Base-by-base conservation (phyloP, 2,797 vertebrate species). In the Emys orbicularis region DNA sequence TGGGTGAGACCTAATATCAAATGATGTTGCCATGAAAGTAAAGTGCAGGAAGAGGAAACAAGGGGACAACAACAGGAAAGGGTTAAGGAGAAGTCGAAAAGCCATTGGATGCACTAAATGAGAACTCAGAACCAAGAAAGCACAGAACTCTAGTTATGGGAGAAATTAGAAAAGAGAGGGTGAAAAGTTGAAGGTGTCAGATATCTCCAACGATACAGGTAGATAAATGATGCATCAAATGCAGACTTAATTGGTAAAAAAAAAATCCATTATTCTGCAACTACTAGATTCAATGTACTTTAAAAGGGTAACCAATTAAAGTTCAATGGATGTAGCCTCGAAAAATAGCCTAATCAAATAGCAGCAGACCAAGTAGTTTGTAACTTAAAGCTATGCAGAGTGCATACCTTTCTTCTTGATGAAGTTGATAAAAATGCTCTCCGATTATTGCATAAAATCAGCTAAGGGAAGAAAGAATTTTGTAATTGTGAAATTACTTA, bases 381-480 rank as follows among this genome's bases (percentile, higher is more conserved):
- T 53, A 79, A 50, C 79, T 77, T 84, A 80, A 89, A 88, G 29
- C 79, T 87, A 76, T 76, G 86, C 80, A 56, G 96, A 95, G 59
- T 74, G 1, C 2, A 34, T 53, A n/a, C 47, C 86, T 92, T 86
- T 34, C 81, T 83, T 52, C 81, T 82, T 49, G 61, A 44, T 68
- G 86, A 49, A 2, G 16, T 9, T 56, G 72, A 49, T 90, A 74
- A 96, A 92, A 59, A 81, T 87, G 50, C 77, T 90, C 74, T 82
- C 59, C n/a, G 29, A 44, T 89, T 84, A 53, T 18, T 77, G 31
- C 15, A 59, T 81, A 95, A 95, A 90, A 96, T 97, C 96, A 97
- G 86, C 79, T 84, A 90, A 80, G 52, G 59, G 85, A 94, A 56
- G 74, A 47, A 41, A 91, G 23, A 79, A 44, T 5, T 6, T 72